These are phyloP conservation scores for Lycaon pictus DNA, from an alignment of 2,113 vertebrate genomes.

Conservation along the genomic window DNA sequence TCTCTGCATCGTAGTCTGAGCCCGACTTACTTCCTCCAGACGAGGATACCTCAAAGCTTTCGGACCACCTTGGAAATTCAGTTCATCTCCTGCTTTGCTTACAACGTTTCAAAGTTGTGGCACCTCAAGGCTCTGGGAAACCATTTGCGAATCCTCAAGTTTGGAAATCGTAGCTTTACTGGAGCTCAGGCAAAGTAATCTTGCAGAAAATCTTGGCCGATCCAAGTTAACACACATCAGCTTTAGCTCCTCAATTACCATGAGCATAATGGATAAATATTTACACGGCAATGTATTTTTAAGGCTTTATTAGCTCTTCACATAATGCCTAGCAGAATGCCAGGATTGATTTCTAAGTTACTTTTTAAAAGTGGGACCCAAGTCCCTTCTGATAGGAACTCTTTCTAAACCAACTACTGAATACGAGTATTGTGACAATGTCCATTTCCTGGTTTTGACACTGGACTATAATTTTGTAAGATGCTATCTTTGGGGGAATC, in stretches of 20 bases:
- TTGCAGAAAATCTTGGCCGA: neutral
- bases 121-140: neutral
- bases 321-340: neutral
- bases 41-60: neutral
- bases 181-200: neutral
- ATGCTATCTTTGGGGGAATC: neutral
- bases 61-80: neutral
- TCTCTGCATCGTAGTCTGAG: neutral
- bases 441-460: neutral
- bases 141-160: neutral
- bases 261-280: neutral
- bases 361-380: neutral
- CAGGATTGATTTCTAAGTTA: neutral
- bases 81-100: neutral
- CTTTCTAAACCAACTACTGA: neutral
- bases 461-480: neutral
- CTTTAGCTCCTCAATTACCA: neutral
- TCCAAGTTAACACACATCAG: neutral
- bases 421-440: too few species aligned
- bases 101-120: neutral
- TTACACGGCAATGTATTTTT: neutral
- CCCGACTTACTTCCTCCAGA: neutral
- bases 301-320: neutral
- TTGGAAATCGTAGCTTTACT: neutral
- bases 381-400: neutral